These are phyloP conservation scores for Scolopax mira DNA, from an alignment of 2,113 vertebrate genomes.

Conservation along the genomic window DNA sequence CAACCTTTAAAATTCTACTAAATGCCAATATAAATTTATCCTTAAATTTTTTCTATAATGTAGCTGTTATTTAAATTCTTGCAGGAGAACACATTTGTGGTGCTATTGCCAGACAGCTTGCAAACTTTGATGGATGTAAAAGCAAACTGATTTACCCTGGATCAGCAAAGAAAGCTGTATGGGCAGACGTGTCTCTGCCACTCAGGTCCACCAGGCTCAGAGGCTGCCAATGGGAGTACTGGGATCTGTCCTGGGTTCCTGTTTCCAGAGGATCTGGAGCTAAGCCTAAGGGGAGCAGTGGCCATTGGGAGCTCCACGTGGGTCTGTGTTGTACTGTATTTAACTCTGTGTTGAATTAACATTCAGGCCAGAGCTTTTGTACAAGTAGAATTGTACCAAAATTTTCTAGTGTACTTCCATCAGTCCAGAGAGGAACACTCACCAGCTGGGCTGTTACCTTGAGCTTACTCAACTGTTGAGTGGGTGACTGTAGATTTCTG, in stretches of 20 bases:
- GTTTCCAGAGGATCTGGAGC: neutral
- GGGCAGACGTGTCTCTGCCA: neutral
- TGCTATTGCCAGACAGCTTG: neutral
- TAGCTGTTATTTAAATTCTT: neutral
- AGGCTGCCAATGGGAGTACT: neutral
- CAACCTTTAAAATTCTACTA: neutral
- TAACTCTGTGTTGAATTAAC: neutral
- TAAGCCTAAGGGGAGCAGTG: neutral
- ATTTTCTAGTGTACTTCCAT: neutral
- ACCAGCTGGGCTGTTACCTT: neutral
- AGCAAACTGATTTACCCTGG: neutral
- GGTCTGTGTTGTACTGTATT: neutral
- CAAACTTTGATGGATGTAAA: neutral
- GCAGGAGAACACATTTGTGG: neutral
- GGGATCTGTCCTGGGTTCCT: neutral
- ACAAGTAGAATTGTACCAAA: neutral
- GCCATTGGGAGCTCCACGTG: neutral
- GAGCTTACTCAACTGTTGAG: neutral
- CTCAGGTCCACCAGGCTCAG: neutral
- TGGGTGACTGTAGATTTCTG: neutral
- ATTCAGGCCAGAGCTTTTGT: neutral
- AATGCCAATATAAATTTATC: neutral
- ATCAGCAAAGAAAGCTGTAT: neutral
- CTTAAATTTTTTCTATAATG: neutral
- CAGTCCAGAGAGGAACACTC: neutral